phyloP scores from a whole-genome alignment of 2,113 vertebrate genomes.

The Mixornis gularis region DNA sequence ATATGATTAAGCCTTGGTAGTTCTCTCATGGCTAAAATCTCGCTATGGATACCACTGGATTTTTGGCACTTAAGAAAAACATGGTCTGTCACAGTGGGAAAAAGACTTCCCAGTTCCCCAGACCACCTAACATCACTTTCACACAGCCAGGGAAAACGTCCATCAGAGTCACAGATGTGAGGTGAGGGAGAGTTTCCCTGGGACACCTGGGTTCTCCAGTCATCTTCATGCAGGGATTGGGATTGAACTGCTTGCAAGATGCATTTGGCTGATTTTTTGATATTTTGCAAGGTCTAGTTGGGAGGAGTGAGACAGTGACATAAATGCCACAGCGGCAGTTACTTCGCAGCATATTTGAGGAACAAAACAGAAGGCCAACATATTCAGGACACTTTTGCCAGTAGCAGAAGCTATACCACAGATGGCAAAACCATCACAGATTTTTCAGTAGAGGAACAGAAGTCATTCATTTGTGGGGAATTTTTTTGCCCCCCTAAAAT shows the following conservation, averaged over 20 bases:
- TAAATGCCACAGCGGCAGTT: background rate
- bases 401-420: background rate
- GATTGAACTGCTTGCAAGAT: background rate
- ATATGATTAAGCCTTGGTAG: background rate
- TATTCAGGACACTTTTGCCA: background rate
- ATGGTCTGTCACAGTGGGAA: background rate
- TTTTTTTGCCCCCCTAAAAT: background rate
- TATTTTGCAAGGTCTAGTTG: background rate
- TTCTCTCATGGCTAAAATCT: background rate
- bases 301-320: background rate
- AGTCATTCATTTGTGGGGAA: background rate
- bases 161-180: background rate
- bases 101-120: background rate
- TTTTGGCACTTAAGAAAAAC: background rate
- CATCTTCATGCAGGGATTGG: background rate
- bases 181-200: background rate
- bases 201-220: background rate
- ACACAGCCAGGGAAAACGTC: accelerated
- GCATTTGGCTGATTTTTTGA: background rate
- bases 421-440: background rate
- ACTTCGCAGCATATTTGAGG: background rate
- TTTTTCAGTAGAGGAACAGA: background rate
- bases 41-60: background rate
- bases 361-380: background rate
- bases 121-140: background rate